These are phyloP conservation scores for Conus canariensis DNA, from an alignment of 2,888 invertebrate species.

Conservation along the genomic window DNA sequence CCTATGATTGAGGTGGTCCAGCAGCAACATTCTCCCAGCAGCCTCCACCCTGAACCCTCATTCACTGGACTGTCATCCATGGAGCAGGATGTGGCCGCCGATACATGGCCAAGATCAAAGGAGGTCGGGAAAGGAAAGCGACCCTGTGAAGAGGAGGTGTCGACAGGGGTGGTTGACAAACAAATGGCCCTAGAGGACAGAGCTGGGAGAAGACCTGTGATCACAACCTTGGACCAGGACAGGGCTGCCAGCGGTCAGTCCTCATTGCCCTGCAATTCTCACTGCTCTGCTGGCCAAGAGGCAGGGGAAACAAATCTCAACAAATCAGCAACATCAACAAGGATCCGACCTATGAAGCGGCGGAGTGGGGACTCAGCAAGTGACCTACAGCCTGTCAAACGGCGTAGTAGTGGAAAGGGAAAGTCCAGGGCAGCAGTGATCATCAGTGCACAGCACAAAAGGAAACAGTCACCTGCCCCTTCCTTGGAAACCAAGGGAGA, in stretches of 20 bases:
- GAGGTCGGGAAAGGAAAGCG: neutral
- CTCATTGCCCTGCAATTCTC: neutral
- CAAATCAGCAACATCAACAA: neutral
- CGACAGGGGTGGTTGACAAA: neutral
- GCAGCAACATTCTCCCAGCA: neutral
- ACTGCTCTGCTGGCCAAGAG: neutral
- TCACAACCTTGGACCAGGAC: neutral
- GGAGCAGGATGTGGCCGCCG: neutral
- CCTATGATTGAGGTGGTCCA: neutral
- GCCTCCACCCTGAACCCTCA: neutral
- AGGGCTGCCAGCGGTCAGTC: neutral
- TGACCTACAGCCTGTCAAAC: neutral
- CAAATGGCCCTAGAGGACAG: neutral
- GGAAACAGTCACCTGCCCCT: neutral
- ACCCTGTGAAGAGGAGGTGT: neutral
- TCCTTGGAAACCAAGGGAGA: neutral
- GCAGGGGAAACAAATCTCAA: too few species aligned
- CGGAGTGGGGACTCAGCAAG: neutral
- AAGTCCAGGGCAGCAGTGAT: neutral
- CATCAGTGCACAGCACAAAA: neutral
- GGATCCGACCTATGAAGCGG: neutral
- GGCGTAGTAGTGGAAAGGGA: constrained; percentile 13
- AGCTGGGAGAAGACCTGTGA: neutral
- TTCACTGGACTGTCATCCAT: neutral
- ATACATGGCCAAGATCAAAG: neutral